phyloP scores from a whole-genome alignment of 2,888 invertebrate genomes.

The Ceramica pisi region DNA sequence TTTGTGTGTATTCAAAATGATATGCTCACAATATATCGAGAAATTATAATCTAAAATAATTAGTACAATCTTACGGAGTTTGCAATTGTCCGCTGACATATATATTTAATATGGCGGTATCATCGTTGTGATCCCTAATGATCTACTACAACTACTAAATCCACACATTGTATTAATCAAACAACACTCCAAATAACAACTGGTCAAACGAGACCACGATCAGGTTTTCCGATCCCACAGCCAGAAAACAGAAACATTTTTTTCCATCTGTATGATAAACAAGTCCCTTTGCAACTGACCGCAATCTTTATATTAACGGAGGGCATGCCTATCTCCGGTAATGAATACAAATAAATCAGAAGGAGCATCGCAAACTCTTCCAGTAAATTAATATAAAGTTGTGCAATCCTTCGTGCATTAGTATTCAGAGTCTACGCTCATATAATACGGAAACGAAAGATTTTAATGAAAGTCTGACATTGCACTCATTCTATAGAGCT shows the following conservation, averaged over 20 bases:
- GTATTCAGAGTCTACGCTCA: slow-evolving; percentile 86
- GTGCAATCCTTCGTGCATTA: slow-evolving; percentile 86
- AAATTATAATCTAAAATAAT: too few species aligned
- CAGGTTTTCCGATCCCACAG: slow-evolving; percentile 40
- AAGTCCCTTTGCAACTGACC: slow-evolving; percentile 71
- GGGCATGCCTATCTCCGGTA: slow-evolving; percentile 71
- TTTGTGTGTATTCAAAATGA: too few species aligned
- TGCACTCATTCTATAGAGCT: slow-evolving; percentile 73
- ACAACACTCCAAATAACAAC: neutral
- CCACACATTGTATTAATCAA: neutral
- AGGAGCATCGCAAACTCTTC: slow-evolving; percentile 82
- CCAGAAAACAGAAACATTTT: slow-evolving; percentile 63
- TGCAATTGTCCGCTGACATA: too few species aligned
- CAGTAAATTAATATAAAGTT: slow-evolving; percentile 90
- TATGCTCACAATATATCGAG: too few species aligned
- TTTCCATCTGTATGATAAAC: slow-evolving; percentile 77
- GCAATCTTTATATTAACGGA: slow-evolving; percentile 69
- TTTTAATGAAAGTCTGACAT: slow-evolving; percentile 87
- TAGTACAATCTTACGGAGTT: too few species aligned
- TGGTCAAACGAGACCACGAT: slow-evolving; percentile 28
- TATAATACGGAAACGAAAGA: slow-evolving; percentile 87
- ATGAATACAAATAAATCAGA: slow-evolving; percentile 88
- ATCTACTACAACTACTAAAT: neutral
- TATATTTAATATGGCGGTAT: too few species aligned
- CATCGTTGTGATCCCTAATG: too few species aligned